phyloP scores from a whole-genome alignment of 2,797 vertebrate genomes.

The Champsocephalus gunnari region DNA sequence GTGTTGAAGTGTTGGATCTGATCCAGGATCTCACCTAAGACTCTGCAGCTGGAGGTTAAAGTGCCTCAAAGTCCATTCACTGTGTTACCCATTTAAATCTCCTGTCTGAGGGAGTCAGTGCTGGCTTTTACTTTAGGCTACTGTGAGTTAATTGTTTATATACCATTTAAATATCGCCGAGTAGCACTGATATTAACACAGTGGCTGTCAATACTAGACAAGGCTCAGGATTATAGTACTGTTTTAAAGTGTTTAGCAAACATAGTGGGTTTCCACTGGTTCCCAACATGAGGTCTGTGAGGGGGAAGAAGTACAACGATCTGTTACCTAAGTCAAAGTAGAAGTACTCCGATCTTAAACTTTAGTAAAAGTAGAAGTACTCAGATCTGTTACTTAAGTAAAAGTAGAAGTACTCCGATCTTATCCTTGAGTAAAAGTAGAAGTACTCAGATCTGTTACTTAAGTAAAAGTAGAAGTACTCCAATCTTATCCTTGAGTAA shows the following conservation, averaged over 20 bases:
- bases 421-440: too few species aligned
- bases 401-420: too few species aligned
- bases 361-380: too few species aligned
- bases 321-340: too few species aligned
- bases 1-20: neutral
- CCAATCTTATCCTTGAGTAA: too few species aligned
- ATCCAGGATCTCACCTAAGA: slow-evolving; percentile 14
- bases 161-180: neutral
- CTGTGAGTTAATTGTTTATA: accelerated
- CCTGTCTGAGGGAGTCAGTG: accelerated
- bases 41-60: neutral
- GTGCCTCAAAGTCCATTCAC: neutral
- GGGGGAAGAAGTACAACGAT: too few species aligned
- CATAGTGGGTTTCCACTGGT: too few species aligned
- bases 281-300: too few species aligned
- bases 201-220: too few species aligned
- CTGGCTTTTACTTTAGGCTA: neutral
- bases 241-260: neutral
- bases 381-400: accelerated
- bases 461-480: too few species aligned
- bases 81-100: accelerated
- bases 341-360: too few species aligned
- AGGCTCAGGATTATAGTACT: neutral
- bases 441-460: accelerated
- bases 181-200: too few species aligned